These are phyloP conservation scores for Rana temporaria DNA, from an alignment of 2,113 vertebrate species.

Conservation along the genomic window DNA sequence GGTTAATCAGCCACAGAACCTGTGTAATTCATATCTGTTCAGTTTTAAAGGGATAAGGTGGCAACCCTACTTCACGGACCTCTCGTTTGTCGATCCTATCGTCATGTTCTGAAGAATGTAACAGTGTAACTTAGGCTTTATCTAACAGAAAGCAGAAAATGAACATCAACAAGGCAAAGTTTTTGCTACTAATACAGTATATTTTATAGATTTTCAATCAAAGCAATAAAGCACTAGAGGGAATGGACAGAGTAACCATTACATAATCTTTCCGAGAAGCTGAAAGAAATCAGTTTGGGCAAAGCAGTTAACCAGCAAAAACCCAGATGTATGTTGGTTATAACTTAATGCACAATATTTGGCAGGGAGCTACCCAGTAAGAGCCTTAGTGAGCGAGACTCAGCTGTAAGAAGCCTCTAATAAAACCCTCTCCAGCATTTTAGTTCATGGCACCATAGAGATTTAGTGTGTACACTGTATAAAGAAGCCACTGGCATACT, in stretches of 20 bases:
- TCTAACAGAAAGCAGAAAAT: background rate
- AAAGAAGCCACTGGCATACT: constrained; percentile 65
- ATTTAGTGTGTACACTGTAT: constrained; percentile 62
- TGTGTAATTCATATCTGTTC: too few relatives aligned
- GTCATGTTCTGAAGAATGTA: too few relatives aligned
- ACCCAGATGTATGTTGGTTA: constrained; percentile 57
- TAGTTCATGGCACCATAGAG: constrained; percentile 73
- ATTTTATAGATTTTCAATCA: constrained; percentile 50
- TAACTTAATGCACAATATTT: constrained; percentile 66
- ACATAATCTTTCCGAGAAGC: constrained; percentile 55
- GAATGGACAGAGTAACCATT: constrained; percentile 47
- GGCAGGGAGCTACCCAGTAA: constrained; percentile 67
- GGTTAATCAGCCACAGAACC: too few relatives aligned
- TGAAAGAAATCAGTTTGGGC: constrained; percentile 2
- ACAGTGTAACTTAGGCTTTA: background rate
- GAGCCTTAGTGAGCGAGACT: constrained; percentile 73
- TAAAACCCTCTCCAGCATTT: constrained; percentile 76
- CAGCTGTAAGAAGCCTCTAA: constrained; percentile 77
- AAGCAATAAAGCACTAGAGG: constrained; percentile 27
- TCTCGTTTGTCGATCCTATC: too few relatives aligned
- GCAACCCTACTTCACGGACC: too few relatives aligned
- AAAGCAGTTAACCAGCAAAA: constrained; percentile 55
- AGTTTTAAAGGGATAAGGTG: too few relatives aligned
- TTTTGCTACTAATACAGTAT: constrained; percentile 5
- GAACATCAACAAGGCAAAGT: constrained; percentile 5